phyloP scores from a whole-genome alignment of 1,140 invertebrate genomes.

The Drosophila athabasca region DNA sequence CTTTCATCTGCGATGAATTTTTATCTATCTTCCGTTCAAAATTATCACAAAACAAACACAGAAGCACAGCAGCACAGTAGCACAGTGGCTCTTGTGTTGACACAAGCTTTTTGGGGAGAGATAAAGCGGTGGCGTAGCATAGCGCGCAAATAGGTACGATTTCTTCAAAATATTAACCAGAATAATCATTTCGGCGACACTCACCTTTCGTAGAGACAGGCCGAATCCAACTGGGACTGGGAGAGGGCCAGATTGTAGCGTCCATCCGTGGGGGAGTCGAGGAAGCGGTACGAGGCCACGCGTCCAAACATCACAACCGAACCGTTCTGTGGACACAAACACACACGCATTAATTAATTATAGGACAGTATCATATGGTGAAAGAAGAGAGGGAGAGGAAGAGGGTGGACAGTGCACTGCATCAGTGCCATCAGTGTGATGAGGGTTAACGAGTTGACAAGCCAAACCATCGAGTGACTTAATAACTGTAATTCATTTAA shows the following conservation, averaged over 20 bases:
- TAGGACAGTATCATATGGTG: too few relatives aligned
- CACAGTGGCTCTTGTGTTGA: neutral
- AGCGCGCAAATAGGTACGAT: too few relatives aligned
- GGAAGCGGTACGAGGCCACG: constrained; percentile 95
- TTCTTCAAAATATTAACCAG: neutral
- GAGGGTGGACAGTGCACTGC: neutral
- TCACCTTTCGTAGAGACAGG: constrained; percentile 91
- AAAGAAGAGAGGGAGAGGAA: neutral
- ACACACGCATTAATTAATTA: constrained; percentile 33
- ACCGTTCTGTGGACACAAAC: constrained; percentile 87
- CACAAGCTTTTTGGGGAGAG: constrained; percentile 25
- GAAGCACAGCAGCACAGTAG: neutral
- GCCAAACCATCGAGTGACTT: constrained; percentile 29
- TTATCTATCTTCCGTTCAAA: too few relatives aligned
- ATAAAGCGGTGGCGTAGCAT: constrained; percentile 14
- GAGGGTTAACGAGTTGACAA: constrained; percentile 37
- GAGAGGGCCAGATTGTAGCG: constrained; percentile 87
- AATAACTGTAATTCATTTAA: constrained; percentile 48
- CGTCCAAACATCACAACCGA: constrained; percentile 95
- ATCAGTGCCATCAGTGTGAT: constrained; percentile 16
- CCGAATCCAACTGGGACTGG: constrained; percentile 89
- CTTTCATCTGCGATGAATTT: too few relatives aligned
- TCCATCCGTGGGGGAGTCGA: constrained; percentile 95
- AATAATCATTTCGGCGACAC: constrained; percentile 4
- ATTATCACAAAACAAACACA: neutral